Evolutionary conservation across 2,797 vertebrate species (phyloP).

Genomic region (Gymnodraco acuticeps): DNA sequence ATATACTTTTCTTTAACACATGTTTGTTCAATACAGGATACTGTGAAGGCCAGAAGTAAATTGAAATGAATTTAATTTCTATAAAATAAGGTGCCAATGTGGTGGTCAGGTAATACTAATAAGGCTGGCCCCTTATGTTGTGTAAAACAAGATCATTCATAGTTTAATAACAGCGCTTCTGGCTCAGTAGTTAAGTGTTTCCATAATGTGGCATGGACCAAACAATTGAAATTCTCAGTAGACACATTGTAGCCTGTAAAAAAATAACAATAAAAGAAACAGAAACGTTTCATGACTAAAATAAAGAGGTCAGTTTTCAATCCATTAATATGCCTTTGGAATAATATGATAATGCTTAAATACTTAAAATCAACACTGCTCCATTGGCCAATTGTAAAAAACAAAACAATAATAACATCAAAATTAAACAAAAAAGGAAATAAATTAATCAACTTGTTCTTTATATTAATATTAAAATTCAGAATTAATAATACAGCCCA

Average conservation of each 20-base stretch:
- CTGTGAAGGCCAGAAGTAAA: slow-evolving; percentile 53
- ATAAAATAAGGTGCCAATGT: slow-evolving; percentile 60
- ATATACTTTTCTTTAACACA: slow-evolving; percentile 65
- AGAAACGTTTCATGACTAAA: slow-evolving; percentile 54
- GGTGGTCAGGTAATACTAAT: slow-evolving; percentile 74
- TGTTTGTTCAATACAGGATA: slow-evolving; percentile 86
- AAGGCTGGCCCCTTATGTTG: slow-evolving; percentile 41
- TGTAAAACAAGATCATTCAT: slow-evolving; percentile 32
- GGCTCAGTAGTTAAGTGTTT: slow-evolving; percentile 58
- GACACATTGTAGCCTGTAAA: slow-evolving; percentile 51
- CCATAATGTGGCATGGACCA: slow-evolving; percentile 54
- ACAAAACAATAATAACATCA: slow-evolving; percentile 53
- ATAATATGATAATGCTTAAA: slow-evolving; percentile 94
- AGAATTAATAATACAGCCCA: slow-evolving; percentile 84
- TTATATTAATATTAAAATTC: slow-evolving; percentile 90
- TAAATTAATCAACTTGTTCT: slow-evolving; percentile 91
- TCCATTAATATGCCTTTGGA: slow-evolving; percentile 66
- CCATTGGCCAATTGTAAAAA: slow-evolving; percentile 82
- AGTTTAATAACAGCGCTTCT: slow-evolving; percentile 42
- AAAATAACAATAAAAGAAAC: slow-evolving; percentile 15
- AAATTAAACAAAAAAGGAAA: slow-evolving; percentile 75
- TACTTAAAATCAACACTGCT: slow-evolving; percentile 93
- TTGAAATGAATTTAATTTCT: slow-evolving; percentile 59
- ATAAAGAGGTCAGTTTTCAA: slow-evolving; percentile 77
- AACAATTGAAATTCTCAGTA: slow-evolving; percentile 76